Conservation (phyloP, 2,888 invertebrate genomes). For the Eristalis tenax region DNA sequence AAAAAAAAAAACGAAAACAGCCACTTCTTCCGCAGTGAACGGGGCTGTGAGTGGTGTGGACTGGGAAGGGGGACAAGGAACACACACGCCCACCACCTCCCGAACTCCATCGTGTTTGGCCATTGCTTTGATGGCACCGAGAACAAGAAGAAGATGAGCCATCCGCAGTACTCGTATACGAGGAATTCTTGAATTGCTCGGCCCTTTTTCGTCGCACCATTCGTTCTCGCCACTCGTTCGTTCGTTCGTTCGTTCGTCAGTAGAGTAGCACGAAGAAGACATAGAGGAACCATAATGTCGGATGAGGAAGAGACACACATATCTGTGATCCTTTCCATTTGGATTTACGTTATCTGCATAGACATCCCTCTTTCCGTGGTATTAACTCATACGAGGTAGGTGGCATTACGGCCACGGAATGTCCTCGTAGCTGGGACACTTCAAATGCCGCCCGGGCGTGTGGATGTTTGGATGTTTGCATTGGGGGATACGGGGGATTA, state of each 20-base stretch:
- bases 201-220: not conserved
- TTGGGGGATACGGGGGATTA: constrained; percentile 11
- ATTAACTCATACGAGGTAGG: constrained; percentile 55
- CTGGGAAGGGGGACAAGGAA: no score
- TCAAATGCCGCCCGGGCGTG: constrained; percentile 1
- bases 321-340: constrained; percentile 59
- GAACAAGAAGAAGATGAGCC: constrained; percentile 6
- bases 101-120: not conserved
- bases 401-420: constrained; percentile 27
- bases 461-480: constrained; percentile 10
- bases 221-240: constrained; percentile 1
- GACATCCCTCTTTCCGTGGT: constrained; percentile 44
- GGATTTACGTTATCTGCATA: constrained; percentile 58
- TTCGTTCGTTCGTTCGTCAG: not conserved
- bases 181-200: constrained; percentile 34
- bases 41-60: not conserved
- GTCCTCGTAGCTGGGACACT: constrained; percentile 2
- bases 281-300: constrained; percentile 35
- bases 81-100: not conserved
- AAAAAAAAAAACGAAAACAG: not conserved
- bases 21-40: constrained; percentile 21
- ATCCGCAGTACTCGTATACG: constrained; percentile 9
- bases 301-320: constrained; percentile 45
- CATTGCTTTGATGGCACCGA: constrained; percentile 13
- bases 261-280: constrained; percentile 35